Evolutionary conservation across 2,888 invertebrate species (phyloP), one percentile per base, ranked within the genome.

Genomic region (Cepaea hortensis): DNA sequence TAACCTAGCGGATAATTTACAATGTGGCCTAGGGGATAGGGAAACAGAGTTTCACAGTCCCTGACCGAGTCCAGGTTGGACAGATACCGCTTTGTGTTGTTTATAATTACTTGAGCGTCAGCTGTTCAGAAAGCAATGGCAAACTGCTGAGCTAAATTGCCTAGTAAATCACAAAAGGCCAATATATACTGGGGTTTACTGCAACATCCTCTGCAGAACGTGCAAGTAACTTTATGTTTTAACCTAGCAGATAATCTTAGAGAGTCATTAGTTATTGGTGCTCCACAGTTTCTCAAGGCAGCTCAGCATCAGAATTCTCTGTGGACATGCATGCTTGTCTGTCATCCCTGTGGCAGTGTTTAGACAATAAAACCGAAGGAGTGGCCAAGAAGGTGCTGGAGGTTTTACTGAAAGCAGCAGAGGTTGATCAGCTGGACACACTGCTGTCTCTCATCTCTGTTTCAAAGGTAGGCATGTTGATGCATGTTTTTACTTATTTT

Each of bases 341-440:
- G 55, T 62, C 70, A 23, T 65, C 77, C 20, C 18, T 79, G 18
- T 85, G 85, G 85, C 77, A 85, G 68, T 85, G 79, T 70, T 55
- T 85, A 18, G 79, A 85, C 6, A 65, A 79, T 35, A 77, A 79
- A 55, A 79, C 85, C 20, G 85, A 85, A 50, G 70, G 68, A 0
- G 85, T 85, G 18, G 85, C 77, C 18, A 70, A 23, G 23, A 61
- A 79, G 55, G 85, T 85, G 18, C 85, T 85, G 18, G 79, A 85
- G 48, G 18, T 79, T n/a, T 55, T 85, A 48, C 7, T 50, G 68
- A 23, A 79, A 13, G 79, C 70, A 50, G 50, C 79, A 48, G 23
- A n/a, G 48, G 46, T 18, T 50, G 70, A 18, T 70, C 46, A 70
- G 18, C 79, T 85, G 23, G 61, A 72, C n/a, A 20, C 7, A 70